phyloP scores from a whole-genome alignment of 2,888 invertebrate species.

The Xylota sylvarum region DNA sequence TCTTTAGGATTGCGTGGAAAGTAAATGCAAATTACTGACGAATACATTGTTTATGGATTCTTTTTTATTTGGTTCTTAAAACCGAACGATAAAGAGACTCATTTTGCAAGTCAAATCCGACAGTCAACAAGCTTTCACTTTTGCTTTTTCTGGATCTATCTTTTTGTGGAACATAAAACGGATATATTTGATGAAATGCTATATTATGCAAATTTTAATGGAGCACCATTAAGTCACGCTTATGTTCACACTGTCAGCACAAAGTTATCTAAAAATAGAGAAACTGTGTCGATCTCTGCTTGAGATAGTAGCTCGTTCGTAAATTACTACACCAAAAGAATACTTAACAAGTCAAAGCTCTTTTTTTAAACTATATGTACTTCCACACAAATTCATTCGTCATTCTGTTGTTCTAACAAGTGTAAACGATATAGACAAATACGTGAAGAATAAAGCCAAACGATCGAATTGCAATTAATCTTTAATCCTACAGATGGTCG shows the following conservation, averaged over 20 bases:
- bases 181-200: neutral
- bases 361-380: neutral
- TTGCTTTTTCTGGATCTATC: slow-evolving; percentile 3
- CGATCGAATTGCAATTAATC: slow-evolving; percentile 36
- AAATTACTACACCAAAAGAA: neutral
- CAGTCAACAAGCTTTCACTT: slow-evolving; percentile 32
- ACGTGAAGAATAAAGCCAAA: neutral
- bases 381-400: neutral
- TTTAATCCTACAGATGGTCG: neutral
- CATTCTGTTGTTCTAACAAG: neutral
- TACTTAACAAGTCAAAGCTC: too few relatives aligned
- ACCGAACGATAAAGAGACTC: neutral
- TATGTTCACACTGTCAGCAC: neutral
- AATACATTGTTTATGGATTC: neutral
- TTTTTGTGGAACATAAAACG: neutral
- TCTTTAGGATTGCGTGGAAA: slow-evolving; percentile 33
- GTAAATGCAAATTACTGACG: slow-evolving; percentile 45
- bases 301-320: too few relatives aligned
- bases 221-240: neutral
- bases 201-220: neutral
- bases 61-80: neutral
- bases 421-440: neutral
- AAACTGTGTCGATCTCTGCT: too few relatives aligned
- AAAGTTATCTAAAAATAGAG: too few relatives aligned
- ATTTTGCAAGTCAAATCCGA: slow-evolving; percentile 30